A percentile compares a stretch with the other conserved stretches of the same genome.
These are phyloP conservation scores for Petrocephalus zakoni DNA, from an alignment of 2,113 vertebrate genomes.

Conservation along the genomic window DNA sequence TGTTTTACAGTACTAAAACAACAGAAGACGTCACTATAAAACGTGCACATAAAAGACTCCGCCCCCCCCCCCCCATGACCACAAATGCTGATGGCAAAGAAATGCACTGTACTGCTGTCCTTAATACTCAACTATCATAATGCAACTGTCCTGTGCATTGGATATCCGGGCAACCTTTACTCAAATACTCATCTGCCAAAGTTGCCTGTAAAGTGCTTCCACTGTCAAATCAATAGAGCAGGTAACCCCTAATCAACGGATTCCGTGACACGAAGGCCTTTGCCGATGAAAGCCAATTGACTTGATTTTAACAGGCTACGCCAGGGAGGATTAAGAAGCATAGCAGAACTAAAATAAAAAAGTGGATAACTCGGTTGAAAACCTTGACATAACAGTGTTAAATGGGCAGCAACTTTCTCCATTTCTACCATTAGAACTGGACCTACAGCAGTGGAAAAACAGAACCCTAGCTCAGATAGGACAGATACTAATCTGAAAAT, in stretches of 20 bases:
- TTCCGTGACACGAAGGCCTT: background rate
- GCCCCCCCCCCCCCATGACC: background rate
- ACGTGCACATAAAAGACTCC: background rate
- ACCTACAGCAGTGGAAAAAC: background rate
- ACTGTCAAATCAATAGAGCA: slow-evolving; percentile 15
- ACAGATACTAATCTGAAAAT: background rate
- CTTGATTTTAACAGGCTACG: background rate
- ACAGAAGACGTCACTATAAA: background rate
- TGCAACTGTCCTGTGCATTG: slow-evolving; percentile 27
- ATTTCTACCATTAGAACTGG: background rate
- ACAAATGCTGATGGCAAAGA: background rate
- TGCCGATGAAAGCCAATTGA: slow-evolving; percentile 11
- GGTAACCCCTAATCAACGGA: slow-evolving; percentile 22
- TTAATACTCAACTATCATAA: slow-evolving; percentile 22
- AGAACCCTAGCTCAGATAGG: background rate
- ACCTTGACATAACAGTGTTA: background rate
- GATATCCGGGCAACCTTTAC: background rate
- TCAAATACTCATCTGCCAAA: background rate
- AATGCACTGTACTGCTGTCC: slow-evolving; percentile 4
- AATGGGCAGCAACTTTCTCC: background rate
- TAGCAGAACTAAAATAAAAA: background rate
- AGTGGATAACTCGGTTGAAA: background rate
- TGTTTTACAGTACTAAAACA: background rate
- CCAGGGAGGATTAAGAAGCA: background rate
- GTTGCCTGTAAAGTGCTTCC: background rate